phyloP scores from a whole-genome alignment of 1,140 invertebrate genomes.

The Drosophila parvula region DNA sequence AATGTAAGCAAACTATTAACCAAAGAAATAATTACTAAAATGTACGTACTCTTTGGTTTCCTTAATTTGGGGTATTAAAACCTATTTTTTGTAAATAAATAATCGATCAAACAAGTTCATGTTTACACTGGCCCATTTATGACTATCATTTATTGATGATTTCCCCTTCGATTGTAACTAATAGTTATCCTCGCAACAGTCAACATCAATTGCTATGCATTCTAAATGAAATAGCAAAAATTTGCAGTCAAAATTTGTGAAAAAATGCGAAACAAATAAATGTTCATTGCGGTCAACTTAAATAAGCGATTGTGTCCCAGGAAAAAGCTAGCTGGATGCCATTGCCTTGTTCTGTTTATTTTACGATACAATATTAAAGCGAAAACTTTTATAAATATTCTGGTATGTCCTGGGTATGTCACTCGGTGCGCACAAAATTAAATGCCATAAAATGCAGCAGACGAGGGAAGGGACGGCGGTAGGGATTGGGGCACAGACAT shows the following conservation, averaged over 20 bases:
- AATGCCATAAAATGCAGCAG: slow-evolving; percentile 68
- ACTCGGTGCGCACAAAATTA: slow-evolving; percentile 48
- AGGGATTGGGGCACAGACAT: not conserved
- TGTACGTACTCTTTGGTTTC: too few species aligned
- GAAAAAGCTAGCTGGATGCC: not conserved
- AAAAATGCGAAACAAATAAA: slow-evolving; percentile 38
- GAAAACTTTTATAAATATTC: slow-evolving; percentile 27
- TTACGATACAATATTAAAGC: slow-evolving; percentile 51
- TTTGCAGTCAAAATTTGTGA: slow-evolving; percentile 22
- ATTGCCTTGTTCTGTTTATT: slow-evolving; percentile 52
- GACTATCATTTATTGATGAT: slow-evolving; percentile 17
- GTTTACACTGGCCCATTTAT: slow-evolving; percentile 16
- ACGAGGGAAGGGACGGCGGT: not conserved
- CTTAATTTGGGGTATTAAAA: not conserved
- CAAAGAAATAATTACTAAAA: too few species aligned
- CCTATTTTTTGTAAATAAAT: not conserved
- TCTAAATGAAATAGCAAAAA: slow-evolving; percentile 28
- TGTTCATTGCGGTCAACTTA: slow-evolving; percentile 43
- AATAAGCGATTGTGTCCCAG: slow-evolving; percentile 17
- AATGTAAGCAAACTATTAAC: too few species aligned
- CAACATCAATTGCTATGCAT: slow-evolving; percentile 30
- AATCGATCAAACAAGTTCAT: not conserved
- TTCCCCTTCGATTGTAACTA: slow-evolving; percentile 24
- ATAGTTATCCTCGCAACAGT: slow-evolving; percentile 17
- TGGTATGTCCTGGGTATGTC: slow-evolving; percentile 20